These are phyloP conservation scores for Drymonia ruficornis DNA, from an alignment of 2,888 invertebrate species.

Conservation along the genomic window DNA sequence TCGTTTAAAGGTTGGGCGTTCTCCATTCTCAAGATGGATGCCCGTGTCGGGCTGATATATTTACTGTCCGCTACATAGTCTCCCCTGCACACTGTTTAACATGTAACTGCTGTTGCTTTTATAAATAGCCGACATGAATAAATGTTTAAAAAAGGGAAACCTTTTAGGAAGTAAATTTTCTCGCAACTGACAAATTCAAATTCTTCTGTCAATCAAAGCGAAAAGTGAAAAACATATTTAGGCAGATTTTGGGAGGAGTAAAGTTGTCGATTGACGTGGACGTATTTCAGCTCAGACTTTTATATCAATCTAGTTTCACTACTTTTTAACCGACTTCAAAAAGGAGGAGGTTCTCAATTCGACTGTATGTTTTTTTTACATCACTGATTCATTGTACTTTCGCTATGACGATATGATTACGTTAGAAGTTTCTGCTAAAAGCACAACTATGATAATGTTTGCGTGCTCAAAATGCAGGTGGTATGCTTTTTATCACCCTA, in stretches of 20 bases:
- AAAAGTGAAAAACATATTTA: constrained; percentile 9
- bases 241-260: background rate
- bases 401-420: too few relatives aligned
- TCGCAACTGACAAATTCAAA: constrained; percentile 27
- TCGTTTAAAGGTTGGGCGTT: constrained; percentile 82
- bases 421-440: too few relatives aligned
- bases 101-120: constrained; percentile 62
- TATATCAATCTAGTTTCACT: too few relatives aligned
- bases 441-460: too few relatives aligned
- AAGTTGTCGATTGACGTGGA: too few relatives aligned
- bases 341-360: too few relatives aligned
- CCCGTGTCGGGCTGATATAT: constrained; percentile 79
- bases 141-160: constrained; percentile 44
- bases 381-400: too few relatives aligned
- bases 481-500: too few relatives aligned
- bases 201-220: constrained; percentile 16
- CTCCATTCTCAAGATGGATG: constrained; percentile 79
- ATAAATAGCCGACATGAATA: constrained; percentile 60
- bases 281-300: too few relatives aligned
- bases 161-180: constrained; percentile 41
- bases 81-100: constrained; percentile 59
- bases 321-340: too few relatives aligned
- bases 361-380: too few relatives aligned
- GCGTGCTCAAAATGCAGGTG: too few relatives aligned
- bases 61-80: constrained; percentile 73